phyloP scores from a whole-genome alignment of 2,888 invertebrate species.

The Diplolepis rosae region DNA sequence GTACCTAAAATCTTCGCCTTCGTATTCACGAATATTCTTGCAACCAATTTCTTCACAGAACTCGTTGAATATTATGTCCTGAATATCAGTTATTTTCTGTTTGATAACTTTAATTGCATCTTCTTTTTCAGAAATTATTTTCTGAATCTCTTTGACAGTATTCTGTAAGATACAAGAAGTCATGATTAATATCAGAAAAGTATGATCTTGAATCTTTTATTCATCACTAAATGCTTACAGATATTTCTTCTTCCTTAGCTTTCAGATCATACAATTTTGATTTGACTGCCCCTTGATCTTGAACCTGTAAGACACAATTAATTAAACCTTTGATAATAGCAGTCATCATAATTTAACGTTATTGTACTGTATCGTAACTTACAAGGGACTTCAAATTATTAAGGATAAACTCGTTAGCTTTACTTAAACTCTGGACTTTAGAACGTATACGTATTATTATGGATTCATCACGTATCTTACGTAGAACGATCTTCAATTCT shows the following conservation, averaged over 20 bases:
- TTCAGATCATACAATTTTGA: constrained; percentile 25
- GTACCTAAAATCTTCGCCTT: constrained; percentile 89
- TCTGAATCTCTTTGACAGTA: constrained; percentile 49
- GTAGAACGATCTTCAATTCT: neutral
- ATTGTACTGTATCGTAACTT: no score
- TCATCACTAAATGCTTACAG: neutral
- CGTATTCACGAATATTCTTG: constrained; percentile 95
- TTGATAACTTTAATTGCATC: constrained; percentile 88
- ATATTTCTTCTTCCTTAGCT: neutral
- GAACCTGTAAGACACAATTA: constrained; percentile 73
- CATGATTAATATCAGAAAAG: constrained; percentile 72
- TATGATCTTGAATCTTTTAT: neutral
- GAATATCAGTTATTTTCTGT: constrained; percentile 92
- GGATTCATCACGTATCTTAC: neutral
- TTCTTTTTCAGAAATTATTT: constrained; percentile 77
- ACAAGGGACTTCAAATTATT: neutral
- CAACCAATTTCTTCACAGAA: constrained; percentile 95
- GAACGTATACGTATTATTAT: neutral
- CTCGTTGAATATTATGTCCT: constrained; percentile 96
- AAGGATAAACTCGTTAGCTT: neutral
- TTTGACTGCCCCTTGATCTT: neutral
- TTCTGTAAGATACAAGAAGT: constrained; percentile 66
- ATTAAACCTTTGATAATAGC: constrained; percentile 91
- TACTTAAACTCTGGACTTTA: neutral
- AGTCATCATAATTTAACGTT: no score